Evolutionary conservation across 2,113 vertebrate species (phyloP), one percentile per base, ranked within the genome.

Genomic region (Campylomormyrus tamandua): DNA sequence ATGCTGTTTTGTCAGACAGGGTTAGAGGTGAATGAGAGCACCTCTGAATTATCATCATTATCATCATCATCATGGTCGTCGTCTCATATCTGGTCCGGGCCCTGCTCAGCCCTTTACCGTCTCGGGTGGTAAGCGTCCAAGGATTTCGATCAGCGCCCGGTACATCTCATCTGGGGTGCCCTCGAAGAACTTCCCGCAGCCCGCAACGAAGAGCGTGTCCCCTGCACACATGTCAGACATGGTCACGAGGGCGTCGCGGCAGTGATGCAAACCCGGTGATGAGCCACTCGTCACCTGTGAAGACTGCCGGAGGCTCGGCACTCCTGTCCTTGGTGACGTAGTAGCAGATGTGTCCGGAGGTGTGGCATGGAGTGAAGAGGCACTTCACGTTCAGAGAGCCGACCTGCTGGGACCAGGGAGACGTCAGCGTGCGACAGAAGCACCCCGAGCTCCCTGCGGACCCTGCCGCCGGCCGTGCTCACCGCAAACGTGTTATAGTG

Each of bases 181-280:
- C 93, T 99, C 98, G 1, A 98, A 99, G 95, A 99, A 99, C 92
- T 99, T 99, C 58, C 98, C 98, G 19, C 98, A 99, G 10, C 98
- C 98, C 0, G 97, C 98, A 91, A 99, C 96, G 52, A 99, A 99
- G 74, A 99, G 93, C 0, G 98, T 99, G 95, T 99, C 98, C 1
- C 98, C 98, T 99, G 93, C 5, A 91, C 42, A 88, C 88, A 88
- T 0, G 87, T 31, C 56, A 53, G 9, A 88, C 2, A 24, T 89
- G 17, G 49, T 80, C 52, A 88, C 5, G 3, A 13, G 7, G 24
- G 21, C 10, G 10, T 1, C 10, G 11, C 3, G n/a, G 62, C n/a
- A 15, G n/a, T 13, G n/a, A 70, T 0, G 15, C 35, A 42, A 80
- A 19, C 31, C 74, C 13, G 3, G 42, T 9, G 21, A 10, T 11